phyloP scores from a whole-genome alignment of 2,113 vertebrate species.

The Colossoma macropomum region DNA sequence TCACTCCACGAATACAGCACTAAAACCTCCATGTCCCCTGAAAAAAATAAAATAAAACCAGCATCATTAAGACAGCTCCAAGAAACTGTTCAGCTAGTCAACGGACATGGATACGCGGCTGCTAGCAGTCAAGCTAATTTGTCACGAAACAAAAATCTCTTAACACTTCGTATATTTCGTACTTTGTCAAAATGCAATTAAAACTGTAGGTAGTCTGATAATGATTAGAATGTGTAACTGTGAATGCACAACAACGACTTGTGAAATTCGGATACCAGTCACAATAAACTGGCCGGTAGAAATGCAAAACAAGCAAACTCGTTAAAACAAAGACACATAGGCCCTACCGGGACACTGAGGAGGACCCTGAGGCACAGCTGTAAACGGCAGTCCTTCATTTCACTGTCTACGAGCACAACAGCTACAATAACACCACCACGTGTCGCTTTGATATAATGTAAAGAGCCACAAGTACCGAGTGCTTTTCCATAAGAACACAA shows the following conservation, averaged over 20 bases:
- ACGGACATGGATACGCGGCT: neutral
- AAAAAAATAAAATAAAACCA: neutral
- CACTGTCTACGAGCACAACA: neutral
- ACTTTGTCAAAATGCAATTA: too few relatives aligned
- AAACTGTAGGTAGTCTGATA: too few relatives aligned
- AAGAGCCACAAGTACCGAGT: neutral
- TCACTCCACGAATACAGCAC: neutral
- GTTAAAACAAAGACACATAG: neutral
- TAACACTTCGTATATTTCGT: too few relatives aligned
- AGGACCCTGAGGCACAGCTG: neutral
- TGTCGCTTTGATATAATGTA: neutral
- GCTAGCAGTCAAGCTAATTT: too few relatives aligned
- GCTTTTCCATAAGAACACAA: neutral
- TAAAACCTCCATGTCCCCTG: neutral
- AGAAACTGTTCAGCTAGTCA: too few relatives aligned
- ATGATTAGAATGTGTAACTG: too few relatives aligned
- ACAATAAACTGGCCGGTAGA: neutral
- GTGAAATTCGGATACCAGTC: too few relatives aligned
- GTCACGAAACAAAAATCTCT: too few relatives aligned
- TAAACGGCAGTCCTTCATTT: neutral
- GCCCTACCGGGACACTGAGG: neutral
- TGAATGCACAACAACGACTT: too few relatives aligned
- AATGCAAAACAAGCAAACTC: neutral
- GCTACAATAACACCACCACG: neutral
- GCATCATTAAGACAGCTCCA: neutral